Percentiles rank a stretch among this genome's conserved stretches.
Conservation (phyloP, 2,888 invertebrate species). For the Sphecodes monilicornis region DNA sequence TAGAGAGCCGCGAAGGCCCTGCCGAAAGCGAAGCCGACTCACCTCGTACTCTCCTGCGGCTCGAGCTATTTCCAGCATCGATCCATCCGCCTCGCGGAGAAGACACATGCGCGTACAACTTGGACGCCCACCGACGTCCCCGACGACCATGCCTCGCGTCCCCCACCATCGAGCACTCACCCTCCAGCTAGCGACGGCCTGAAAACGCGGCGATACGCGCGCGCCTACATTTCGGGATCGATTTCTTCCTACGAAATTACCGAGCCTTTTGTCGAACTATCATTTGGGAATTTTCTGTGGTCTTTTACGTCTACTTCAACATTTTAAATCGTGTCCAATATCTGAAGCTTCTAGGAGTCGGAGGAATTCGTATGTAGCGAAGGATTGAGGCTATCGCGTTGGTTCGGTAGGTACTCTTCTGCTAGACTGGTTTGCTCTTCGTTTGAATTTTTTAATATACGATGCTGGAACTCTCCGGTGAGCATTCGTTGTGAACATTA, state of each 20-base stretch:
- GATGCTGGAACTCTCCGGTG: not conserved
- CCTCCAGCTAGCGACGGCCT: conserved; percentile 39
- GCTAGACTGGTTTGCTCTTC: not conserved
- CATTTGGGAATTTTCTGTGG: not conserved
- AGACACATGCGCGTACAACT: conserved; percentile 70
- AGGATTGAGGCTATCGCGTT: too few species aligned
- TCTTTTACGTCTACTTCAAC: not conserved
- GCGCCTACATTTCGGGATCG: conserved; percentile 16
- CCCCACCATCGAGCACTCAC: conserved; percentile 9
- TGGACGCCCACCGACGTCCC: conserved; percentile 46
- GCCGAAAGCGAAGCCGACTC: conserved; percentile 82
- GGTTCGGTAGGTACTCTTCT: not conserved
- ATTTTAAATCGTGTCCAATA: not conserved
- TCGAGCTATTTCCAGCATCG: conserved; percentile 84
- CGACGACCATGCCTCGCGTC: conserved; percentile 26
- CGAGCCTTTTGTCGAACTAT: not conserved
- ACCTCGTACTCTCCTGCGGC: conserved; percentile 80
- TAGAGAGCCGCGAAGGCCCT: conserved; percentile 72
- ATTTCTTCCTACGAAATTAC: conserved; percentile 12
- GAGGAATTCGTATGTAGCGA: not conserved
- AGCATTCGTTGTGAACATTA: not conserved
- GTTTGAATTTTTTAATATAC: not conserved
- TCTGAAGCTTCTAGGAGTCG: not conserved
- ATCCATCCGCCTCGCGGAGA: conserved; percentile 79
- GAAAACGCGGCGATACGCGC: conserved; percentile 21